Conservation (phyloP, 2,888 invertebrate genomes). For the Drosophila kanekoi region DNA sequence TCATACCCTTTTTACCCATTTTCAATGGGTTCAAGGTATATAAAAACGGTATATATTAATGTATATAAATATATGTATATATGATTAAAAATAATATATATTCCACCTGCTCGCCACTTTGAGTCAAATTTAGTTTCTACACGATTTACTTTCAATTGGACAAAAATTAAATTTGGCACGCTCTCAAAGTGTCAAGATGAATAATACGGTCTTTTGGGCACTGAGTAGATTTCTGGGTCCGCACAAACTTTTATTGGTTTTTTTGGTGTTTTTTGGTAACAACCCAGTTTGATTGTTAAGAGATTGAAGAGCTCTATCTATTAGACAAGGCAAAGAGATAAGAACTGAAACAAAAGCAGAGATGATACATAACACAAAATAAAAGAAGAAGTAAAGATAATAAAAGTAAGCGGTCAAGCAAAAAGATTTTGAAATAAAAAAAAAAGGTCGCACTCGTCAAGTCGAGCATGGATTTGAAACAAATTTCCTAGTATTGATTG, state of each 20-base stretch:
- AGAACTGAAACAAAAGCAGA: not conserved
- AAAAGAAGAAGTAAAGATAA: conserved; percentile 10
- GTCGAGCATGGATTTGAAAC: conserved; percentile 53
- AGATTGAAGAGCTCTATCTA: not conserved
- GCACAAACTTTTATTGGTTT: not conserved
- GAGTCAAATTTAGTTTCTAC: not conserved
- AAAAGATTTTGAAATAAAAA: conserved; percentile 23
- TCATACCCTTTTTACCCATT: too few species aligned
- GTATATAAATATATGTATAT: too few species aligned
- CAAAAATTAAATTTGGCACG: conserved; percentile 70
- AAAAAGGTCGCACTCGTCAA: conserved; percentile 39
- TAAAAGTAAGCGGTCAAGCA: conserved; percentile 37
- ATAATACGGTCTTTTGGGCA: conserved; percentile 7
- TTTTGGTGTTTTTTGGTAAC: conserved; percentile 2
- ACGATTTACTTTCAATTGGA: not conserved
- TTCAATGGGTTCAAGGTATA: too few species aligned
- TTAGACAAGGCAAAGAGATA: not conserved
- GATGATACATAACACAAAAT: conserved; percentile 1
- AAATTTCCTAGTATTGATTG: conserved; percentile 64
- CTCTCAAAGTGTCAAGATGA: conserved; percentile 68
- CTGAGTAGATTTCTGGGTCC: not conserved
- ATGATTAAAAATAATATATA: not conserved
- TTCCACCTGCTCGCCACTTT: not conserved
- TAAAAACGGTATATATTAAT: too few species aligned
- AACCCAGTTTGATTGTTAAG: not conserved